phyloP scores from a whole-genome alignment of 2,888 invertebrate genomes.

The Latheticus oryzae region DNA sequence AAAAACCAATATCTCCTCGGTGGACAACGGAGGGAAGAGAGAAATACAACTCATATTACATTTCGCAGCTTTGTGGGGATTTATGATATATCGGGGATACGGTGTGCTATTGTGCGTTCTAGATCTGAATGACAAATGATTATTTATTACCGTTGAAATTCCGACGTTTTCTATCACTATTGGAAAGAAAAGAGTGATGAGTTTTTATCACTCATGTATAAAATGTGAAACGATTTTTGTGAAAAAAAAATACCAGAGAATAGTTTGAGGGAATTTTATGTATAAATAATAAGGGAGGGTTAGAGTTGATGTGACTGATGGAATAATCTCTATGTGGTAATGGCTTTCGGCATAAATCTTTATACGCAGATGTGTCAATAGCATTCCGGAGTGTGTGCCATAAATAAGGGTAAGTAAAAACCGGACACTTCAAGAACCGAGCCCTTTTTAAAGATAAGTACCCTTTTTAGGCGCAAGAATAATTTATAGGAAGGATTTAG shows the following conservation, averaged over 20 bases:
- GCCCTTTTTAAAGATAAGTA: conserved; percentile 38
- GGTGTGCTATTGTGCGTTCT: conserved; percentile 59
- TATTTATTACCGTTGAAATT: conserved; percentile 56
- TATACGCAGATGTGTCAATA: conserved; percentile 61
- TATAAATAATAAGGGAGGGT: conserved; percentile 14
- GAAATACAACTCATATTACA: conserved; percentile 63
- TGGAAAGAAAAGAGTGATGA: conserved; percentile 34
- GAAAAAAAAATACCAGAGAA: conserved; percentile 12
- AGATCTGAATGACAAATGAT: conserved; percentile 60
- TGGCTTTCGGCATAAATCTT: conserved; percentile 53
- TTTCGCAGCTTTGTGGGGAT: conserved; percentile 63
- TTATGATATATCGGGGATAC: conserved; percentile 58
- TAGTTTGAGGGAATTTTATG: conserved; percentile 10
- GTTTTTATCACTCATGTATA: conserved; percentile 20
- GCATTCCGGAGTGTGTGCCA: conserved; percentile 59
- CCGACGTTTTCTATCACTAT: conserved; percentile 50
- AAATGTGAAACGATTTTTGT: conserved; percentile 11
- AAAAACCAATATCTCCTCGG: conserved; percentile 63
- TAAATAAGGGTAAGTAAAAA: conserved; percentile 59
- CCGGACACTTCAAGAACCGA: conserved; percentile 37
- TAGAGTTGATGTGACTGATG: conserved; percentile 30
- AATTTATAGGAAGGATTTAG: not conserved
- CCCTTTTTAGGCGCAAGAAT: conserved; percentile 12
- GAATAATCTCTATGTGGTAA: conserved; percentile 48
- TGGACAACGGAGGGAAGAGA: conserved; percentile 58